phyloP scores from a whole-genome alignment of 2,797 vertebrate species.

The Propithecus deckenii region DNA sequence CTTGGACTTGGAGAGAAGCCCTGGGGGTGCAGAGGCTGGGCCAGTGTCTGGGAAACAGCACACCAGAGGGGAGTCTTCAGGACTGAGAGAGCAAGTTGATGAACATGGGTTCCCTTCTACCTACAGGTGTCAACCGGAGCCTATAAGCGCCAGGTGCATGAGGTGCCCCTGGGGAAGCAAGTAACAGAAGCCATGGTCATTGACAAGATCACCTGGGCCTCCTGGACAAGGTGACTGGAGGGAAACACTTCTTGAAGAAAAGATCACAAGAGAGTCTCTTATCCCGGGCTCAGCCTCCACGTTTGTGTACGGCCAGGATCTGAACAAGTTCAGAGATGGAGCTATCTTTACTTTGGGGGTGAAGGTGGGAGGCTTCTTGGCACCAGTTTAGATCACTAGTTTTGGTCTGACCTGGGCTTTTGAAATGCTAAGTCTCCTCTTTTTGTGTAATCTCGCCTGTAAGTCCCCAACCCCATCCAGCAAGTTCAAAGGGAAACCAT shows the following conservation, averaged over 20 bases:
- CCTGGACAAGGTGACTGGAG: slow-evolving; percentile 94
- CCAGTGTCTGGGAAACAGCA: background rate
- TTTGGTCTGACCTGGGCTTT: background rate
- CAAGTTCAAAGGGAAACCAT: background rate
- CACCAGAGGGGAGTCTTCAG: too few species aligned
- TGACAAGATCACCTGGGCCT: slow-evolving; percentile 97
- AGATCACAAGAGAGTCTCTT: background rate
- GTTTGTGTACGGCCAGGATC: background rate
- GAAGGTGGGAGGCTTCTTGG: background rate
- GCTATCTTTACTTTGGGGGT: background rate
- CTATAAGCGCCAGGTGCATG: slow-evolving; percentile 94
- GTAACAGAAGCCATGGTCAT: slow-evolving; percentile 86
- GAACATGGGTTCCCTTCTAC: background rate
- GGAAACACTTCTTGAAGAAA: background rate
- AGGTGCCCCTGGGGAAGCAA: slow-evolving; percentile 94
- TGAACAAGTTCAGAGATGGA: background rate
- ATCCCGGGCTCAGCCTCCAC: background rate
- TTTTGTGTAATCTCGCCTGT: background rate
- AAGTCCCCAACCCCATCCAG: background rate
- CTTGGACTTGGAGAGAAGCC: background rate
- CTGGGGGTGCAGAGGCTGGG: background rate
- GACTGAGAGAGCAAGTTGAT: background rate
- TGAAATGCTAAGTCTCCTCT: background rate
- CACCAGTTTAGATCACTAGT: background rate
- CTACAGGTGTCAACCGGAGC: slow-evolving; percentile 93